Evolutionary conservation across 2,888 invertebrate genomes (phyloP), one percentile per base, ranked within the genome.

Genomic region (Macaria notata): DNA sequence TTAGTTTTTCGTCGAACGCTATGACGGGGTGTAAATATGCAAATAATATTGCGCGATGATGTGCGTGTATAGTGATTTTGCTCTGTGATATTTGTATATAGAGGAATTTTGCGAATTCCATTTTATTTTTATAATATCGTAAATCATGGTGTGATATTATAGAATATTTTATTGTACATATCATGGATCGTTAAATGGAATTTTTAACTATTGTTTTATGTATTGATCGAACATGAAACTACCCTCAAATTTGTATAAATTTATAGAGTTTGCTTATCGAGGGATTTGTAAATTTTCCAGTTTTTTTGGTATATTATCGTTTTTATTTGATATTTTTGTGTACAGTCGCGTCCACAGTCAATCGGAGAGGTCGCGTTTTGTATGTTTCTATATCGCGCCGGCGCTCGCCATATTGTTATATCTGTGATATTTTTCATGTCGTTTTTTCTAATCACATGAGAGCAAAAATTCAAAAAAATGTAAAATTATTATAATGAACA

Each of bases 1-100:
- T 19, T 19, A 19, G 19, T 19, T 19, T 19, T 19, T 19, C 19
- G 19, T 19, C 19, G 19, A 19, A 19, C 19, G 19, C 19, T 19
- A 19, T 19, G 19, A 36, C 33, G 33, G 33, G 5, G 4, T 6
- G 33, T 4, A 6, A 36, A 6, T 36, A 36, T 36, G 33, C 1
- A 36, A 36, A 7, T 6, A 36, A 36, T 36, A 36, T 36, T 36
- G 33, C 4, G 7, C 33, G 7, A 7, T 36, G 33, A 9, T 9
- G 4, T 5, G 41, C 4, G 8, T 41, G 9, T 41, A 41, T 50
- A 60, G 68, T 72, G 64, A 72, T 63, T 44, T 63, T 66, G 63
- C 63, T 71, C 82, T 86, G 85, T 86, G 82, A 85, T 87, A 86
- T 83, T 82, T 82, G 78, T 87, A 87, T 82, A 87, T 74, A 86